Conservation (phyloP, 2,888 invertebrate species). For the Clivina fossor region DNA sequence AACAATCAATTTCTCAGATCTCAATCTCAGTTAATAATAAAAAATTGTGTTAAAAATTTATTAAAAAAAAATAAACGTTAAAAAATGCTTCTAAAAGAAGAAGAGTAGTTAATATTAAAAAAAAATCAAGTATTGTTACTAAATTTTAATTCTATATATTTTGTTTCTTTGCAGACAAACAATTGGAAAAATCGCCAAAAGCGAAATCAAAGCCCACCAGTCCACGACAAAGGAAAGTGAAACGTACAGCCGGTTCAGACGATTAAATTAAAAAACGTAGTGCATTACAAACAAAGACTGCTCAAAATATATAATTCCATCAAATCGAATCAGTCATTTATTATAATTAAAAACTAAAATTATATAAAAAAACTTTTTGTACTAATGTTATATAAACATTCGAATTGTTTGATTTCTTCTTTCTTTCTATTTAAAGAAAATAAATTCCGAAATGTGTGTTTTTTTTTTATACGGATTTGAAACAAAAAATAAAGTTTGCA, state of each 20-base stretch:
- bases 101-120: too few relatives aligned
- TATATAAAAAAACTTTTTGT: slow-evolving; percentile 1
- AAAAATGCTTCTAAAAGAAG: too few relatives aligned
- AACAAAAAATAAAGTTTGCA: too few relatives aligned
- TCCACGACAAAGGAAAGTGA: slow-evolving; percentile 76
- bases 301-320: slow-evolving; percentile 26
- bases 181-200: slow-evolving; percentile 64
- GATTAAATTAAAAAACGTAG: slow-evolving; percentile 22
- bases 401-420: too few relatives aligned
- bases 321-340: slow-evolving; percentile 22
- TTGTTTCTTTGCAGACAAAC: slow-evolving; percentile 46
- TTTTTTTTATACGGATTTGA: too few relatives aligned
- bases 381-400: slow-evolving; percentile 7
- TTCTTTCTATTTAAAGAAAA: too few relatives aligned
- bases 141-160: neutral
- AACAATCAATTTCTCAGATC: too few relatives aligned
- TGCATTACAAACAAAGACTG: slow-evolving; percentile 28
- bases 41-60: too few relatives aligned
- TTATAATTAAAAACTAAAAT: neutral
- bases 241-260: slow-evolving; percentile 68
- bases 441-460: too few relatives aligned
- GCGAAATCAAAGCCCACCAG: slow-evolving; percentile 61
- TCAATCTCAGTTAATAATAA: too few relatives aligned
- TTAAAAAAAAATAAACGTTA: too few relatives aligned
- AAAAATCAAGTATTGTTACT: too few relatives aligned